Conservation (phyloP, 2,888 invertebrate species). For the Netelia inedita region DNA sequence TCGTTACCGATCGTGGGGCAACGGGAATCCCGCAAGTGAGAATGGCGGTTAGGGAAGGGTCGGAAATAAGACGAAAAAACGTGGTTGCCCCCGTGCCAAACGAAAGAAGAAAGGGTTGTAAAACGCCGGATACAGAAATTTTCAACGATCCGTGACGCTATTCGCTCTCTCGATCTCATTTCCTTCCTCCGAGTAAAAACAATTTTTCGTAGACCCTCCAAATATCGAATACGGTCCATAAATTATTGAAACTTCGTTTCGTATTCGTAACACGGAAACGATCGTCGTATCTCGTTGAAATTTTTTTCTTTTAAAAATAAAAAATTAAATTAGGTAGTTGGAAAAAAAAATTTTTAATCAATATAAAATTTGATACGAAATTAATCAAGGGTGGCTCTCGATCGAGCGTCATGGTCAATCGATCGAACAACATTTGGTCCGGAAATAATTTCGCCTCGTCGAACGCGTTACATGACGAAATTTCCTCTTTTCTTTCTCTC, state of each 20-base stretch:
- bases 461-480: not conserved
- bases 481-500: not conserved
- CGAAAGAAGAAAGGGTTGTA: constrained; percentile 63
- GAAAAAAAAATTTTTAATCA: too few species aligned
- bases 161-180: constrained; percentile 37
- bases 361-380: too few species aligned
- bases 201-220: not conserved
- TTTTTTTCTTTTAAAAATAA: too few species aligned
- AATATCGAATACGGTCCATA: not conserved
- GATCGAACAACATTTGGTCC: not conserved
- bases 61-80: constrained; percentile 24
- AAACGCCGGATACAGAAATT: constrained; percentile 64
- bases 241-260: too few species aligned
- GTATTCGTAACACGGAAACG: too few species aligned
- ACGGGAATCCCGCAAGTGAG: constrained; percentile 12
- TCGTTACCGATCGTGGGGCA: constrained; percentile 59
- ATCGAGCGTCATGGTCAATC: not conserved
- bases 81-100: constrained; percentile 15
- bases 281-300: too few species aligned
- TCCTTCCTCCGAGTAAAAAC: constrained; percentile 16
- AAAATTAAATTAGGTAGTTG: too few species aligned
- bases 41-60: constrained; percentile 44
- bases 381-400: too few species aligned
- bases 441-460: not conserved
- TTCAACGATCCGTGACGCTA: constrained; percentile 51